Conservation (phyloP, 2,888 invertebrate species). For the Falcaria lacertinaria region DNA sequence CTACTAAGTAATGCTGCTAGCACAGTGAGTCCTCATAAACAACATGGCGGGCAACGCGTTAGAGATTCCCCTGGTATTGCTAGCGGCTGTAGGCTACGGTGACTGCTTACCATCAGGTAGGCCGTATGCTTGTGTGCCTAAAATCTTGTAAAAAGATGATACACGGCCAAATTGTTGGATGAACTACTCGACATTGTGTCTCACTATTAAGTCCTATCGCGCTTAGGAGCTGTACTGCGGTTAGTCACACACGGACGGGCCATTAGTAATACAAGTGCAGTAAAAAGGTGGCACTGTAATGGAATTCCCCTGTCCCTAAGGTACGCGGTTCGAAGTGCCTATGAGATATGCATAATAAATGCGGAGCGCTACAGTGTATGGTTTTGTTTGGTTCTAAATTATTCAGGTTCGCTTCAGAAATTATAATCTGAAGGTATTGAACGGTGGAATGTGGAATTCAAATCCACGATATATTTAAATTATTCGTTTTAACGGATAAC, state of each 20-base stretch:
- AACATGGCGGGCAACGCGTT: too few relatives aligned
- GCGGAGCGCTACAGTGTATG: slow-evolving; percentile 2
- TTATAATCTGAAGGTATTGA: neutral
- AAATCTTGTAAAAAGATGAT: neutral
- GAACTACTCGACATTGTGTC: neutral
- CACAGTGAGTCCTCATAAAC: too few relatives aligned
- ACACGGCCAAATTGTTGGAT: neutral
- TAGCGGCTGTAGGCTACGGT: too few relatives aligned
- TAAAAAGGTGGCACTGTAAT: slow-evolving; percentile 45
- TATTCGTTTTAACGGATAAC: too few relatives aligned
- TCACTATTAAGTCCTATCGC: neutral
- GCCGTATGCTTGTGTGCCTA: neutral
- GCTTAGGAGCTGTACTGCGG: slow-evolving; percentile 3
- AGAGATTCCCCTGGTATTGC: too few relatives aligned
- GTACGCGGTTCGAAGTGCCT: slow-evolving; percentile 16
- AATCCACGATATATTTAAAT: too few relatives aligned
- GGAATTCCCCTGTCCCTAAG: slow-evolving; percentile 46
- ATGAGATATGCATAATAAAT: slow-evolving; percentile 12
- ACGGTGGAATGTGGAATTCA: too few relatives aligned
- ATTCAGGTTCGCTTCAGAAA: neutral
- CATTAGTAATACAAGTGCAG: slow-evolving; percentile 43
- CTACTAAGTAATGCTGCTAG: too few relatives aligned
- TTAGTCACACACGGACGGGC: slow-evolving; percentile 13
- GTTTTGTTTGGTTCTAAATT: neutral
- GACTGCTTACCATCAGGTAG: too few relatives aligned